A percentile compares a stretch with the other conserved stretches of the same genome.
These are phyloP conservation scores for Cyphomyrmex costatus DNA, from an alignment of 1,140 invertebrate species.

Conservation along the genomic window DNA sequence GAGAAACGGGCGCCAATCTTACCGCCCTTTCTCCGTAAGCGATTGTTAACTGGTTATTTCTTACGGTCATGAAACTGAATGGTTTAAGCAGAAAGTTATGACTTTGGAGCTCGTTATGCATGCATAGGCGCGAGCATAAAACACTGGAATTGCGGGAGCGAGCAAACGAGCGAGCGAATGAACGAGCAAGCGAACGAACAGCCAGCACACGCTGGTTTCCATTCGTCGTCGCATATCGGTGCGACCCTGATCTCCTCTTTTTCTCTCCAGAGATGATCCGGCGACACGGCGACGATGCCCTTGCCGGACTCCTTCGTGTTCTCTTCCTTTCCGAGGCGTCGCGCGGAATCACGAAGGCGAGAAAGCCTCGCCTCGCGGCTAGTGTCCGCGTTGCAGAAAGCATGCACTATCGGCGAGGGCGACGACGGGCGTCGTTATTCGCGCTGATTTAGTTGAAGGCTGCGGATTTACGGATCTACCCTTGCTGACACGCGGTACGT, in stretches of 20 bases:
- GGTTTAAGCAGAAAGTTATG: constrained; percentile 74
- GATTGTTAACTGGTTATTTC: constrained; percentile 73
- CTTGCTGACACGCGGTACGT: constrained; percentile 73
- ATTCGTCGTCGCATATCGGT: constrained; percentile 34
- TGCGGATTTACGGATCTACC: constrained; percentile 82
- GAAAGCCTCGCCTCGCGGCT: constrained; percentile 59
- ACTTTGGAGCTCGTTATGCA: constrained; percentile 78
- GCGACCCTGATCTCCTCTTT: constrained; percentile 20
- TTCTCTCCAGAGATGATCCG: constrained; percentile 1
- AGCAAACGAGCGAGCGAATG: neutral
- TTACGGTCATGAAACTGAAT: constrained; percentile 43
- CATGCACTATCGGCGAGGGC: constrained; percentile 44
- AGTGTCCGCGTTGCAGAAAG: constrained; percentile 13
- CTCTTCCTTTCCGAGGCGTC: neutral
- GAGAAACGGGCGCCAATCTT: constrained; percentile 20
- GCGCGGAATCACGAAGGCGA: constrained; percentile 11
- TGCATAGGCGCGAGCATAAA: constrained; percentile 78
- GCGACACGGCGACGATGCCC: neutral
- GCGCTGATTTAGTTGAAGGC: constrained; percentile 78
- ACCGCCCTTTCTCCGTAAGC: constrained; percentile 36
- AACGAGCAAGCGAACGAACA: neutral
- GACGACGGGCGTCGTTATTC: constrained; percentile 70
- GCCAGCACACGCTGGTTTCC: constrained; percentile 22
- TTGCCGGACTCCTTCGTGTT: neutral
- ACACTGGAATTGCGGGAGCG: constrained; percentile 65